Base-by-base conservation (phyloP, 1,140 invertebrate species). In the Liolophura sinensis region DNA sequence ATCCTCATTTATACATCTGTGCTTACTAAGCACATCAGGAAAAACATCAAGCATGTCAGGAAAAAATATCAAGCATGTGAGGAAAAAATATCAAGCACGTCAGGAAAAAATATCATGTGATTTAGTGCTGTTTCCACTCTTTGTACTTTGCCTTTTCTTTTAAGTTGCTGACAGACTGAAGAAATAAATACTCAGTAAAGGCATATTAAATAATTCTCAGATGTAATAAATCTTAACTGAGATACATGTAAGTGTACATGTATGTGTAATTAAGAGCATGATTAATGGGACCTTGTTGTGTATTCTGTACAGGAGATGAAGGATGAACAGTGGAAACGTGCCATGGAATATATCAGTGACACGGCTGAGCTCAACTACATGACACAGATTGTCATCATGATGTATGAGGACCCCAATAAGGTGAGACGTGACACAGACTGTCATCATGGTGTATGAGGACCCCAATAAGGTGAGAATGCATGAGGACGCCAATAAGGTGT, bases 371-470 rank as follows among this genome's bases (percentile, higher is more conserved):
- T 99, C 1, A 99, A 99, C 86, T 99, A 99, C 83, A 96, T 99
- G 93, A 97, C 97, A 0, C 97, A 99, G 85, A 94, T 99, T 60
- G 96, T 99, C 0, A 94, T 99, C 6, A 98, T 99, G 96, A 85
- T 99, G n/a, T 99, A 99, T 81, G 97, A 99, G 86, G 96, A 99
- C 86, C 95, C 95, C 7, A 97, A 94, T 0, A 98, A 98, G 84
- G 94, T 85, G 67, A 60, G 48, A 1, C 18, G 11, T 11, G 47
- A 16, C 46, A 50, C n/a, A n/a, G 56, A 18, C 7, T 58, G 96
- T 98, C 0, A 94, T 99, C 6, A 98, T 99, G 96, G 85, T 99
- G n/a, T 99, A 99, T 81, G 97, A 99, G 86, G 96, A 99, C 86
- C 95, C 95, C 7, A 97, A 94, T 0, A 98, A 98, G 84, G 94